Evolutionary conservation across 2,888 invertebrate species (phyloP), one percentile per base, ranked within the genome.

Genomic region (Gari tellinella): DNA sequence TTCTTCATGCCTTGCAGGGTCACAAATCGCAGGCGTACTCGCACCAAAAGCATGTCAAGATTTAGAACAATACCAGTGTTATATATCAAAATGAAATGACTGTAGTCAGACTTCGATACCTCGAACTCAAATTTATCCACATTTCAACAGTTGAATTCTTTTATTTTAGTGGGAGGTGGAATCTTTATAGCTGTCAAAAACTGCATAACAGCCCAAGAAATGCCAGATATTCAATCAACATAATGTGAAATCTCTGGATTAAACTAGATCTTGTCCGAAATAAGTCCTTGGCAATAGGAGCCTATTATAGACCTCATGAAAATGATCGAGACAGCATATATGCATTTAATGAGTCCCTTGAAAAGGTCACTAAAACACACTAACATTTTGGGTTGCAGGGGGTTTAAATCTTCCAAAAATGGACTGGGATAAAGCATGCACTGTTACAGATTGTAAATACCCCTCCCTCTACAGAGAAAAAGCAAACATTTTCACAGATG

Each of bases 401-500:
- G 64, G 55, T 45, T 38, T 55, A 7, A 64, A 64, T 48, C 45
- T 64, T n/a, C 64, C 64, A 2, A 56, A 60, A 38, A 48, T 60
- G 48, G 60, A 60, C 38, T 60, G 37, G 60, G 45, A 45, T 25
- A 43, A 23, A 2, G 3, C 21, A 12, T n/a, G 57, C 37, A 25
- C 45, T 15, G 1, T 25, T 23, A 14, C 53, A 53, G 53, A 56
- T 21, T 61, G 61, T 40, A 62, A 52, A 51, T 51, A 52, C 15
- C 25, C 51, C 23, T 37, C 60, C 21, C 48, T 37, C 38, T 60
- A 60, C 23, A 60, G 49, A 49, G 48, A 48, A 21, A 17, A 48
- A 10, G 38, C 48, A n/a, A 21, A 23, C 25, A 62, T 37, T 7
- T 23, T 64, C 17, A 46, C 55, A n/a, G 64, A 64, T 31, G 8